phyloP scores from a whole-genome alignment of 1,140 invertebrate genomes.

The Aleiodes sp. region DNA sequence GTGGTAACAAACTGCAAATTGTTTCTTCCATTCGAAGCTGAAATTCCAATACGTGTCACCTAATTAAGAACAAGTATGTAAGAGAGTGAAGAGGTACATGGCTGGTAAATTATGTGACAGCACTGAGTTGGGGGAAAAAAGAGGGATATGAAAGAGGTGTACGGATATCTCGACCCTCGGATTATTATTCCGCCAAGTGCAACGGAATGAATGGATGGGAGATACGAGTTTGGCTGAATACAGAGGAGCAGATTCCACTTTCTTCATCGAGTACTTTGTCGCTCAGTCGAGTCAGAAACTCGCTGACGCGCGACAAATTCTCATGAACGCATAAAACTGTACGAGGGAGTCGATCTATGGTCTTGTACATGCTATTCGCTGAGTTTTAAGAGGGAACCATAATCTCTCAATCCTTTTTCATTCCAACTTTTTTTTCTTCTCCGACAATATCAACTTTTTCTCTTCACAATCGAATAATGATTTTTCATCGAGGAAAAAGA shows the following conservation, averaged over 20 bases:
- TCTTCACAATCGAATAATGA: background rate
- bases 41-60: slow-evolving; percentile 7
- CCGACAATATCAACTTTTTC: background rate
- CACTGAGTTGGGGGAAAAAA: background rate
- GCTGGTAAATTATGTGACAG: background rate
- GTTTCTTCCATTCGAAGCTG: background rate
- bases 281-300: background rate
- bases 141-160: background rate
- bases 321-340: background rate
- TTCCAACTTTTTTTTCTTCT: no score
- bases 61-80: background rate
- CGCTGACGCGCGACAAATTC: slow-evolving; percentile 3
- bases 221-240: background rate
- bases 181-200: background rate
- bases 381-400: background rate
- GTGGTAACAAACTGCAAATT: slow-evolving; percentile 1
- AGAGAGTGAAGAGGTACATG: background rate
- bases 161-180: background rate
- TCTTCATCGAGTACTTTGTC: background rate
- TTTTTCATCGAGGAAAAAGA: background rate
- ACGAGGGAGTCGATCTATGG: background rate
- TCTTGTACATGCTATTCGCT: no score
- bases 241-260: background rate
- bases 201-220: background rate
- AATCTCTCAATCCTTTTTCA: no score